Base-by-base conservation (phyloP, 2,797 vertebrate genomes). In the Melanotaenia nigrans region DNA sequence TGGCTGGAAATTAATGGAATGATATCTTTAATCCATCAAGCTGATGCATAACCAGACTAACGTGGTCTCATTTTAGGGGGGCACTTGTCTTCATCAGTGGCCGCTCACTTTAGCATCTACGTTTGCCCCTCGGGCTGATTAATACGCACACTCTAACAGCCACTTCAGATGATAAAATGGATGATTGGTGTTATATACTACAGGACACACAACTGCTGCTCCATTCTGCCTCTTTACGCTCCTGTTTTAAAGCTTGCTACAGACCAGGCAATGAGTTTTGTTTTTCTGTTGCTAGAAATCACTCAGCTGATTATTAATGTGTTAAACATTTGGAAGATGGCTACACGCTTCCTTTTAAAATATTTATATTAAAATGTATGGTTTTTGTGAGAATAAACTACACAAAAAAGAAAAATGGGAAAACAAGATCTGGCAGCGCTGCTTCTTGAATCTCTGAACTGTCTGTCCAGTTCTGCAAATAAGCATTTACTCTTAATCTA, bases 21-120 rank as follows among this genome's bases (percentile, higher is more conserved):
- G 73, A 87, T 85, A 89, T 91, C 77, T 85, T 69, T 84, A 90
- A 94, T 95, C 89, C 84, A 93, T 94, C 93, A 94, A 79, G 61
- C 81, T 93, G 93, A 94, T 92, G 85, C 86, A 94, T 92, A 90
- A 89, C 84, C 75, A 77, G 72, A 80, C 76, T 64, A 86, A 83
- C 77, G 83, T 24, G 63, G 83, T 90, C 86, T 88, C 77, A 77
- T 85, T 85, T 87, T 62, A 28, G 78, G 55, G 61, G 76, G 75
- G 83, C 73, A 85, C 89, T 90, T 85, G 87, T 91, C 89, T 91
- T 91, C 88, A 91, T 93, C 90, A 93, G 85, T 69, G 84, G 83
- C 87, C 83, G 83, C 83, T 91, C 84, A 85, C 87, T 87, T 86
- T 82, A 87, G 81, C 83, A 84, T 89, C 81, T 70, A 79, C 65